These are phyloP conservation scores for Anser brachyrhynchus DNA, from an alignment of 2,113 vertebrate genomes.

Conservation along the genomic window DNA sequence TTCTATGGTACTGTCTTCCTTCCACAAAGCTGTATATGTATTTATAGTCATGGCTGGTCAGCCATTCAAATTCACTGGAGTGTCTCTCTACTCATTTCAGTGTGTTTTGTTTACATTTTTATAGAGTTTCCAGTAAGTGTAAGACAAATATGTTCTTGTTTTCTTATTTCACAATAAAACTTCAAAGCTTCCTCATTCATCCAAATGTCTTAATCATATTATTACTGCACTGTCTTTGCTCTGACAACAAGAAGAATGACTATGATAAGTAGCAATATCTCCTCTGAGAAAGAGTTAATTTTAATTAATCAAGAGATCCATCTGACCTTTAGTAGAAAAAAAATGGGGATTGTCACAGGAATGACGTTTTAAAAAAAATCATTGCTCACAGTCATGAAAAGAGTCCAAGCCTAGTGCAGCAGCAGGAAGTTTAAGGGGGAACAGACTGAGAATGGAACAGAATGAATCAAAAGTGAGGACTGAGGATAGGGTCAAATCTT, in stretches of 20 bases:
- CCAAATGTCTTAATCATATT: not conserved
- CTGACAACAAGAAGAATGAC: not conserved
- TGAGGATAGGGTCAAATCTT: not conserved
- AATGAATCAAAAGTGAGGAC: not conserved
- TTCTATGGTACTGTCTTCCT: not conserved
- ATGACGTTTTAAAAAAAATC: not conserved
- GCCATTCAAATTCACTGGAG: not conserved
- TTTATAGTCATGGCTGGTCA: not conserved
- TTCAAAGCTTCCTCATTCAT: not conserved
- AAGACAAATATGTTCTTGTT: not conserved
- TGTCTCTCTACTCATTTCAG: not conserved
- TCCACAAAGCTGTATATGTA: not conserved
- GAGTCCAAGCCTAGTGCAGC: not conserved
- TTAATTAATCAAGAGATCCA: conserved; percentile 38
- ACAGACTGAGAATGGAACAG: not conserved
- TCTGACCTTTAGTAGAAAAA: conserved; percentile 17
- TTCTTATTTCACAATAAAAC: not conserved
- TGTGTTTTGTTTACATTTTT: not conserved
- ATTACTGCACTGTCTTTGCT: not conserved
- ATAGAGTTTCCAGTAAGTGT: not conserved
- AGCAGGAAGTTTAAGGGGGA: not conserved
- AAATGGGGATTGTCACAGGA: not conserved
- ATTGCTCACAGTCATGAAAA: not conserved
- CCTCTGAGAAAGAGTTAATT: conserved; percentile 47
- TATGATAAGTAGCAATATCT: not conserved